Base-by-base conservation (phyloP, 2,113 vertebrate species). In the Corapipo altera region DNA sequence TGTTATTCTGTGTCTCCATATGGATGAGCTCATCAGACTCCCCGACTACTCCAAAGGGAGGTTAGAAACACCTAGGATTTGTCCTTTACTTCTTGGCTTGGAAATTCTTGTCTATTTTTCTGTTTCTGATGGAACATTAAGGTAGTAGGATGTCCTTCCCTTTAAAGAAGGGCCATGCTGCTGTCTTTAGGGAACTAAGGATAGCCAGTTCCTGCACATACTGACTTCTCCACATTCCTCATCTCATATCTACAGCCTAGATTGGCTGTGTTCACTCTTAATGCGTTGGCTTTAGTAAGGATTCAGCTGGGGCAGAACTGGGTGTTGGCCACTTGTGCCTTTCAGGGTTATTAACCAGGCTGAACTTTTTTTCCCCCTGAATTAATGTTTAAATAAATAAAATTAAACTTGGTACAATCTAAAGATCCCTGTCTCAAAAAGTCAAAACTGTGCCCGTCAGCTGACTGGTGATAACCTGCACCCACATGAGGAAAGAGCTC, bases 201-300 rank as follows among this genome's bases (percentile, higher is more conserved):
- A 43, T 0, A 85, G n/a, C 11, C 32, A 67, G 14, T 4, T 48
- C 62, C 43, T 12, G n/a, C 9, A 30, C 6, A 2, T 2, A 30
- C 23, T 39, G 66, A 22, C 57, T 37, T 37, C 35, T 78, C 26
- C 67, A 57, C 24, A 26, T 18, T 57, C 49, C 33, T 23, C 32
- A 37, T 64, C 23, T 46, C 44, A 6, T 0, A 22, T 1, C 52
- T 89, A 37, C 66, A 66, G 75, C 46, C 35, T 3, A n/a, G 22
- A 12, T 26, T 1, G 75, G 44, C 58, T 58, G 14, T 17, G 9
- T 5, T 12, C 24, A 19, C 54, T 55, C 58, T 66, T 16, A 6
- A 3, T 27, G 24, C 43, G 5, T 5, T n/a, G n/a, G 8, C 30
- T 73, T 15, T 12, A 43, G 32, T 2, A 27, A 78, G 66, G 44